Evolutionary conservation across 2,797 vertebrate genomes (phyloP), one percentile per base, ranked within the genome.

Genomic region (Cyprinella venusta): DNA sequence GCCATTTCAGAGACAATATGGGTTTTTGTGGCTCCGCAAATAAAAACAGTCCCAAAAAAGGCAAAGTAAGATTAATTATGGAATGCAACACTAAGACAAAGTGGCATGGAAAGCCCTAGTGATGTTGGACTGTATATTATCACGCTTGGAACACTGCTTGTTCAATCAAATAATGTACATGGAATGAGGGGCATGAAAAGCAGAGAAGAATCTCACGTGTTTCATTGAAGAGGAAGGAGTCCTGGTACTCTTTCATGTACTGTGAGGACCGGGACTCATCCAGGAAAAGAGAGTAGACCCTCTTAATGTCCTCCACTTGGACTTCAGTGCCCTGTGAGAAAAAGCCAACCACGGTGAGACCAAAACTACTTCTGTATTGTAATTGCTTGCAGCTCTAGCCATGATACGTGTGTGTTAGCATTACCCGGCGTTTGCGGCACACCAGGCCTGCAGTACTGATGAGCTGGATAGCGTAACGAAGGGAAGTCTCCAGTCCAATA

Each of bases 211-310:
- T 94, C 97, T 96, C 89, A 98, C 97, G 95, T 87, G 97, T 94
- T 93, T 98, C 97, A 1, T 98, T 97, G 89, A 97, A 98, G 90
- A 98, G 96, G 91, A 97, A 98, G 76, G 97, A 96, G 12, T 98
- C 97, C 91, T 98, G 97, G 87, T 97, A 98, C 74, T 98, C 97
- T 90, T 98, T 97, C 97, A 98, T 97, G 92, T 98, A 98, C 92
- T 97, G 96, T 0, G 97, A 97, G 26, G 97, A 97, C 9, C 97
- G 93, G 0, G 96, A 95, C 87, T 98, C 96, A 0, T 98, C 97
- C 94, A 98, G 92, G 89, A 98, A 98, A 74, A 98, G 95, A 0
- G 97, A 98, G 87, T 98, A 98, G 4, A 97, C 97, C 0, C 96
- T 91, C 79, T 98, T 98, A 74, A 98, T 97, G 92, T 98, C 97